A percentile compares a stretch with the other conserved stretches of the same genome.
phyloP scores from a whole-genome alignment of 2,113 vertebrate species.

The Amphiprion percula region DNA sequence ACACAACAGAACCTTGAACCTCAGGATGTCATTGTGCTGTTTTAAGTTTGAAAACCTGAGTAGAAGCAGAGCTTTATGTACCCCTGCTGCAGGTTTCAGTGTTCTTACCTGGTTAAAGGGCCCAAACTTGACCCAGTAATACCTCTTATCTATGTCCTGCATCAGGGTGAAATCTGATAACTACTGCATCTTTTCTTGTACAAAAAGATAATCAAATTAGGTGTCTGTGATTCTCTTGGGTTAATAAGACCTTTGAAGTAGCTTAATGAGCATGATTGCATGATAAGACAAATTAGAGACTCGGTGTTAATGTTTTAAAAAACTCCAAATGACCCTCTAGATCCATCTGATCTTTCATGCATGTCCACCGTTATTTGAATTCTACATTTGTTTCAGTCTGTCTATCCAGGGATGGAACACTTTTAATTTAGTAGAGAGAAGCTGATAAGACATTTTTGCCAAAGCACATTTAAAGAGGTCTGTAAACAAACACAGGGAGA shows the following conservation, averaged over 20 bases:
- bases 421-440: constrained; percentile 80
- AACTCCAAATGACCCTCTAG: constrained; percentile 24
- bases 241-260: constrained; percentile 39
- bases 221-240: constrained; percentile 1
- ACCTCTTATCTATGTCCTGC: constrained; percentile 22
- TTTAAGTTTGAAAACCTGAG: no score
- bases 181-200: constrained; percentile 57
- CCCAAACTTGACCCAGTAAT: constrained; percentile 17
- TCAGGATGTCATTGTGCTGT: no score
- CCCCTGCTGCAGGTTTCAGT: neutral
- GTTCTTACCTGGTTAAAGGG: neutral
- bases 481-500: constrained; percentile 79
- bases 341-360: constrained; percentile 42
- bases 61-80: neutral
- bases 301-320: constrained; percentile 20
- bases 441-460: constrained; percentile 74
- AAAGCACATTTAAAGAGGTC: constrained; percentile 69
- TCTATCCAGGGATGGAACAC: constrained; percentile 34
- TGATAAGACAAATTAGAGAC: constrained; percentile 67
- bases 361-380: constrained; percentile 55
- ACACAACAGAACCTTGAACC: no score
- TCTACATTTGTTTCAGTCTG: constrained; percentile 54
- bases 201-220: constrained; percentile 49
- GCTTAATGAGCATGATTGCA: constrained; percentile 54
- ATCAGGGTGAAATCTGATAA: constrained; percentile 44